These are phyloP conservation scores for Petrocephalus zakoni DNA, from an alignment of 2,113 vertebrate species.

Conservation along the genomic window DNA sequence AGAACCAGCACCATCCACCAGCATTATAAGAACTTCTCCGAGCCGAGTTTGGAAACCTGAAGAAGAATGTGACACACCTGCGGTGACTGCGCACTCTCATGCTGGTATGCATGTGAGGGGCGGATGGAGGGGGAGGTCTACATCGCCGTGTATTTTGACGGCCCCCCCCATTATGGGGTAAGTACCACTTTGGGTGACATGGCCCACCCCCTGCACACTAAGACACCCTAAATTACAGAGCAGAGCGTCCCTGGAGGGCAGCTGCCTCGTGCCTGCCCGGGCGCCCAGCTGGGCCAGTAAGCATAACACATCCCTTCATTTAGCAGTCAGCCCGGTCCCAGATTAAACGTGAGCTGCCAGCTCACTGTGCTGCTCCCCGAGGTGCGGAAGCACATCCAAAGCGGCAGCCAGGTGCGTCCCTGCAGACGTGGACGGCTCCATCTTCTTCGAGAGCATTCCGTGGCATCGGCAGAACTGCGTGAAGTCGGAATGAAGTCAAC, in stretches of 20 bases:
- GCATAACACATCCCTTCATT: not conserved
- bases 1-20: not conserved
- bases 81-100: not conserved
- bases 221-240: slow-evolving; percentile 53
- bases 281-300: not conserved
- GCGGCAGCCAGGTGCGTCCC: too few species aligned
- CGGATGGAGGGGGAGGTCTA: not conserved
- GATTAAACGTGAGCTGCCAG: not conserved
- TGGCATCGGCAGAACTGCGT: not conserved
- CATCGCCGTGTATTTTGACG: slow-evolving; percentile 26
- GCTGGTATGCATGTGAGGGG: not conserved
- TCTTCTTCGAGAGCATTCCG: not conserved
- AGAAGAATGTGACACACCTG: not conserved
- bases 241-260: slow-evolving; percentile 29
- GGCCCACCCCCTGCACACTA: slow-evolving; percentile 39
- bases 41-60: not conserved
- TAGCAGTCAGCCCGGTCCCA: not conserved
- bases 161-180: slow-evolving; percentile 36
- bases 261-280: slow-evolving; percentile 34
- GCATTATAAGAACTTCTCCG: not conserved
- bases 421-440: too few species aligned
- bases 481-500: not conserved
- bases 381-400: not conserved
- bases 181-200: slow-evolving; percentile 53
- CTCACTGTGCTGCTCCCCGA: not conserved